Base-by-base conservation (phyloP, 2,113 vertebrate genomes). In the Anser cygnoides region DNA sequence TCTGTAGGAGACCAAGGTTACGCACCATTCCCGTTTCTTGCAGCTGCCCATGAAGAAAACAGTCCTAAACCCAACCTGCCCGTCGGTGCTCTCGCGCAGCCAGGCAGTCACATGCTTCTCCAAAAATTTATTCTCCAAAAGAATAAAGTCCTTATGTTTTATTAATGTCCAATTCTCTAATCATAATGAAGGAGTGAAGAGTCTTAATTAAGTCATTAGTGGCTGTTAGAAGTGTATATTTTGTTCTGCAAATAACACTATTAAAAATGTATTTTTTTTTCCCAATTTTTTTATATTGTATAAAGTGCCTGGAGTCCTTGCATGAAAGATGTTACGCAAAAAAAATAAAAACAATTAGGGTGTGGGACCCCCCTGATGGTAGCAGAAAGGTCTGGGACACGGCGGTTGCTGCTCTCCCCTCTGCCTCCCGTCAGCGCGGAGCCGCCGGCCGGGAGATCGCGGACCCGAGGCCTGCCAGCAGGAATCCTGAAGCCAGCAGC, bases 201-300 rank as follows among this genome's bases (percentile, higher is more conserved):
- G 70, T 37, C 61, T 77, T 88, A 91, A 93, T 92, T 88, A 92
- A 92, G 70, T 66, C 61, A 92, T 84, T 91, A 91, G 67, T 1
- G 0, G 39, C 46, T 90, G 59, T 62, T 84, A 71, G 0, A 2
- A 86, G 58, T 72, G 74, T 80, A 0, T 75, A 67, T 89, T 88
- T 90, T 72, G 46, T 87, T 87, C 89, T 63, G 70, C 72, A 95
- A 93, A 89, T 75, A 95, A 78, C 44, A 65, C 31, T 26, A 62
- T 73, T 89, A 84, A 68, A 79, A 87, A 82, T 13, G 0, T 57
- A 5, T 70, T 6, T 41, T 26, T 57, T 57, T 83, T 54, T 29
- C 3, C 63, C 7, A 0, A 41, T 50, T 89, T 59, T 87, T 84
- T 18, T 74, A 10, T 35, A 41, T 61, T 10, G 41, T 90, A 73